Evolutionary conservation across 2,888 invertebrate species (phyloP), one percentile per base, ranked within the genome.

Genomic region (Cosmia trapezina): DNA sequence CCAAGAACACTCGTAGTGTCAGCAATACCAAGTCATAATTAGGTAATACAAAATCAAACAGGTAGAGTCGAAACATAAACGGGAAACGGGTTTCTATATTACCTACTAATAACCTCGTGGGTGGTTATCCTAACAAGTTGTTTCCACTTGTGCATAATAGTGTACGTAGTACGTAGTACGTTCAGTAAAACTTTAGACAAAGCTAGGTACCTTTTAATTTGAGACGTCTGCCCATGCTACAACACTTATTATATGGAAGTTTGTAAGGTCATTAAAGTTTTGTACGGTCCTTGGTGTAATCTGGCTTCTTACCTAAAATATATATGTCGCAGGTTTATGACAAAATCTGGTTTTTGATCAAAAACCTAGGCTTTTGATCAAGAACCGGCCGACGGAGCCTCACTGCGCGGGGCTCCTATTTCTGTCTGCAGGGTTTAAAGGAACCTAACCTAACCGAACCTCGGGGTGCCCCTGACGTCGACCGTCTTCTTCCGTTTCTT

Each of bases 71-170:
- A 66, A 66, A 45, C 65, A 41, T 17, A 54, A 78, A 70, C 59
- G 12, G 33, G 14, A 51, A 78, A 74, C 62, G 11, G 41, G 63
- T 79, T 57, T 2, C 4, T 64, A 57, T 64, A 57, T 60, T 61
- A 51, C n/a, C 17, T 14, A 33, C 57, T 66, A 54, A 70, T 74
- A 41, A 33, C 47, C 62, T 51, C 33, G 62, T 70, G 54, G 51
- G 60, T 33, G 28, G 72, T 59, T 77, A 53, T 5, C 63, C 63
- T 63, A 79, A 79, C 80, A 70, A 51, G 66, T 67, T 53, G 65
- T 56, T 59, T 37, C 62, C 41, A 54, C 37, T 66, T 54, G 28
- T 3, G 3, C 7, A 17, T 33, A 2, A 9, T 9, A 11, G n/a
- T 19, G 49, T n/a, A n/a, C n/a, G n/a, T n/a, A n/a, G 12, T 28